These are phyloP conservation scores for Eilema griseolum DNA, from an alignment of 2,888 invertebrate species.

Conservation along the genomic window DNA sequence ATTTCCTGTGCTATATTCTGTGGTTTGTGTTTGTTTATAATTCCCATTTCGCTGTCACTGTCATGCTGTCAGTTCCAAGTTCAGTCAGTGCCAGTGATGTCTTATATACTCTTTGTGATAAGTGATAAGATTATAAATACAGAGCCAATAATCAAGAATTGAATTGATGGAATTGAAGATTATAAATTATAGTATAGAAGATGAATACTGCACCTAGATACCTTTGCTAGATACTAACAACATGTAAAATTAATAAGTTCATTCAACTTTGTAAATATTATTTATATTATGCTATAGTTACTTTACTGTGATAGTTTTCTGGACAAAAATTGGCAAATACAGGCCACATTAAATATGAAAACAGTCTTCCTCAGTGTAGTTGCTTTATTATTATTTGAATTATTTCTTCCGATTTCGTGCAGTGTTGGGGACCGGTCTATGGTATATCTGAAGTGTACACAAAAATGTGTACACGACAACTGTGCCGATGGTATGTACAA, in stretches of 20 bases:
- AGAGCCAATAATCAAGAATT: too few relatives aligned
- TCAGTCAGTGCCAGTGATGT: too few relatives aligned
- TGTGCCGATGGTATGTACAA: slow-evolving; percentile 83
- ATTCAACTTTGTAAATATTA: background rate
- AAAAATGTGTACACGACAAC: slow-evolving; percentile 75
- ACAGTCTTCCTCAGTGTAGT: slow-evolving; percentile 11
- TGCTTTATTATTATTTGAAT: slow-evolving; percentile 39
- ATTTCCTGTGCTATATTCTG: too few relatives aligned
- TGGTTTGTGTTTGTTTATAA: too few relatives aligned
- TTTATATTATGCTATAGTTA: background rate
- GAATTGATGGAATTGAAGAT: too few relatives aligned
- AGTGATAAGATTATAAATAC: too few relatives aligned
- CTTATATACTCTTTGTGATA: too few relatives aligned
- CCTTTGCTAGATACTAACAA: too few relatives aligned
- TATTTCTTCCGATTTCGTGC: slow-evolving; percentile 48
- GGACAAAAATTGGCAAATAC: background rate
- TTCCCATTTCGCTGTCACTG: too few relatives aligned
- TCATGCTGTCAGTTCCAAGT: too few relatives aligned
- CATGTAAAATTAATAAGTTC: background rate
- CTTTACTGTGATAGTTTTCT: background rate
- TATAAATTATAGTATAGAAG: background rate
- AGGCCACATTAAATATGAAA: slow-evolving; percentile 27
- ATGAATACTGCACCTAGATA: background rate
- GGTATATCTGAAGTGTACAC: slow-evolving; percentile 85
- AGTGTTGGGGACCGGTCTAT: slow-evolving; percentile 86